Evolutionary conservation across 23 tunicate species (phyloP).

Genomic region (Corella eumyota): DNA sequence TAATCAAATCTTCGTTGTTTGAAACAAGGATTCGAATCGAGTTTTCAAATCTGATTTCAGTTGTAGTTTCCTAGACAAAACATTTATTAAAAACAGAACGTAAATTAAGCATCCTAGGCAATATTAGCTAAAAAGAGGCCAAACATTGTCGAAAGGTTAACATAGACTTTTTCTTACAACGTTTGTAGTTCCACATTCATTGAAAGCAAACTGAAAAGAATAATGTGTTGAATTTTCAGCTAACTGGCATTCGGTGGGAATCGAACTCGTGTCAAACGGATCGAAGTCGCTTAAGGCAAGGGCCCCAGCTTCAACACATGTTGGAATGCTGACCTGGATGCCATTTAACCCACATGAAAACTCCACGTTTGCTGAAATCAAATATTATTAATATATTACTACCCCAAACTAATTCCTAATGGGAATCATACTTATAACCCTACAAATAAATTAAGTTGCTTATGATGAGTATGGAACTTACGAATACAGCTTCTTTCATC

Average conservation of each 20-base stretch:
- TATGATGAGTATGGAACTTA: too few relatives aligned
- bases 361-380: not conserved
- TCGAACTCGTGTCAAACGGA: not conserved
- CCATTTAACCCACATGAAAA: not conserved
- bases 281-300: slow-evolving; percentile 2
- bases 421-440: too few relatives aligned
- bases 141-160: not conserved
- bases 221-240: slow-evolving; percentile 1
- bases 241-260: not conserved
- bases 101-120: not conserved
- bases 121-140: not conserved
- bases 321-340: not conserved
- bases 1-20: slow-evolving; percentile 1
- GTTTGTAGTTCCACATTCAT: not conserved
- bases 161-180: slow-evolving; percentile 1
- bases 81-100: not conserved
- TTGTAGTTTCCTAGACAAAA: slow-evolving; percentile 1
- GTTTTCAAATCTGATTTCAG: slow-evolving; percentile 4
- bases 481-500: slow-evolving; percentile 17
- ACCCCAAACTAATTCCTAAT: too few relatives aligned
- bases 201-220: slow-evolving; percentile 2
- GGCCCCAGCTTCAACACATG: slow-evolving; percentile 2
- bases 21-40: not conserved
- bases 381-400: too few relatives aligned
- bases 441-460: too few relatives aligned